Conservation (phyloP, 2,888 invertebrate species). For the Chloroclystis v-ata region DNA sequence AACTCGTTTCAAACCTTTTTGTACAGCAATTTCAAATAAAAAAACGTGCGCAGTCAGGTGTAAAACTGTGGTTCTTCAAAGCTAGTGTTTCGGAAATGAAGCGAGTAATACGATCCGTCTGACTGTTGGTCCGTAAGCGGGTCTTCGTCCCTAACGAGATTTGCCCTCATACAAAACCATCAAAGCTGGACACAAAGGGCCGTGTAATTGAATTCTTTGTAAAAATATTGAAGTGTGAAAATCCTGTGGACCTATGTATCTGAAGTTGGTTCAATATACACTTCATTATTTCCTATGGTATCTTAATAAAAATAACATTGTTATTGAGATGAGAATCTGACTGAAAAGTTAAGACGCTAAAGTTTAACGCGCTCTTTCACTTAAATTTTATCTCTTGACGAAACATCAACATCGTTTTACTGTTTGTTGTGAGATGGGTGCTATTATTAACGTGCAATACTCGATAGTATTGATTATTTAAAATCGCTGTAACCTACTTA, state of each 20-base stretch:
- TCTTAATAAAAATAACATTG: no score
- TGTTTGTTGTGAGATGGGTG: no score
- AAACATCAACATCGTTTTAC: no score
- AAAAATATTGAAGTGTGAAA: slow-evolving; percentile 44
- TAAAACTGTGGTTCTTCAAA: slow-evolving; percentile 54
- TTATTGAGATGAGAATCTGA: no score
- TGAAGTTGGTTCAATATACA: no score
- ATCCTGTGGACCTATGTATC: background rate
- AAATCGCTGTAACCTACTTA: background rate
- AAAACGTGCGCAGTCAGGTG: slow-evolving; percentile 57
- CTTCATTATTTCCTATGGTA: no score
- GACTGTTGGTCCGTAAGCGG: slow-evolving; percentile 45
- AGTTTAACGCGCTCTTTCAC: no score
- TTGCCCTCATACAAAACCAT: slow-evolving; percentile 44
- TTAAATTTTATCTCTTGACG: no score
- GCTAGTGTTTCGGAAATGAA: slow-evolving; percentile 56
- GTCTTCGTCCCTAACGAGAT: slow-evolving; percentile 66
- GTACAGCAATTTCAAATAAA: slow-evolving; percentile 42
- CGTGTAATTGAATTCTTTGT: slow-evolving; percentile 46
- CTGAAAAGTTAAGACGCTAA: no score
- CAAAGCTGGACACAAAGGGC: slow-evolving; percentile 51
- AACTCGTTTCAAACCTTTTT: slow-evolving; percentile 6
- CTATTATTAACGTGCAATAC: no score
- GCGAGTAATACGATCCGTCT: slow-evolving; percentile 56
- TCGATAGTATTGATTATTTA: no score